These are phyloP conservation scores for Adineta ricciae DNA, from an alignment of 2,888 invertebrate species.

Conservation along the genomic window DNA sequence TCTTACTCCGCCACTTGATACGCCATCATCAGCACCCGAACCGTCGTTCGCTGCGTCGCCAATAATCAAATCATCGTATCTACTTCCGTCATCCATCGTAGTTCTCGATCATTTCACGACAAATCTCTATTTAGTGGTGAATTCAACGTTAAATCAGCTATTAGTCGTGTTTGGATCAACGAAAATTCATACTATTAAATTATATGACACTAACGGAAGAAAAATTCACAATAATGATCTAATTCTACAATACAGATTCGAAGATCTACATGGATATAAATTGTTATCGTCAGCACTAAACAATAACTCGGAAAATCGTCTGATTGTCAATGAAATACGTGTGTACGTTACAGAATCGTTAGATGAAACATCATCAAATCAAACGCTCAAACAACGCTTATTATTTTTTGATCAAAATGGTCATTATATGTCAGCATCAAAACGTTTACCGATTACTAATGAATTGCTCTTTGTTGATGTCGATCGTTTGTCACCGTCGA, in stretches of 20 bases:
- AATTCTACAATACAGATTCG: constrained; percentile 4
- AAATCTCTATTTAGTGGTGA: constrained; percentile 3
- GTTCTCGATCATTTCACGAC: constrained; percentile 20
- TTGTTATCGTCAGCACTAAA: constrained; percentile 5
- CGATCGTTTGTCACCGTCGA: not conserved
- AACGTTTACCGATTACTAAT: not conserved
- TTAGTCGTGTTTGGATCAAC: constrained; percentile 17
- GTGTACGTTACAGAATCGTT: not conserved
- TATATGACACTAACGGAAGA: not conserved
- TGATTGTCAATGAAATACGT: constrained; percentile 13
- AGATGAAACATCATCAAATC: not conserved
- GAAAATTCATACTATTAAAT: constrained; percentile 19
- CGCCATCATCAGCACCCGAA: not conserved
- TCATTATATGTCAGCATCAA: not conserved
- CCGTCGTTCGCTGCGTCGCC: not conserved
- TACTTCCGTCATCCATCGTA: not conserved
- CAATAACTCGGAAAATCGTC: not conserved
- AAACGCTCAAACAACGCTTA: constrained; percentile 11
- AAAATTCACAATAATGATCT: not conserved
- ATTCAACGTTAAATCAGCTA: not conserved
- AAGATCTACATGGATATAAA: constrained; percentile 22
- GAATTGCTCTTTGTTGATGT: constrained; percentile 11
- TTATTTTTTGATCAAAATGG: constrained; percentile 12
- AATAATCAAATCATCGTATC: not conserved
- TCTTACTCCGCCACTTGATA: not conserved